These are phyloP conservation scores for Cladorhizidae sp. DNA, from an alignment of 37 sponge, comb jelly and placozoan genomes.

Conservation along the genomic window DNA sequence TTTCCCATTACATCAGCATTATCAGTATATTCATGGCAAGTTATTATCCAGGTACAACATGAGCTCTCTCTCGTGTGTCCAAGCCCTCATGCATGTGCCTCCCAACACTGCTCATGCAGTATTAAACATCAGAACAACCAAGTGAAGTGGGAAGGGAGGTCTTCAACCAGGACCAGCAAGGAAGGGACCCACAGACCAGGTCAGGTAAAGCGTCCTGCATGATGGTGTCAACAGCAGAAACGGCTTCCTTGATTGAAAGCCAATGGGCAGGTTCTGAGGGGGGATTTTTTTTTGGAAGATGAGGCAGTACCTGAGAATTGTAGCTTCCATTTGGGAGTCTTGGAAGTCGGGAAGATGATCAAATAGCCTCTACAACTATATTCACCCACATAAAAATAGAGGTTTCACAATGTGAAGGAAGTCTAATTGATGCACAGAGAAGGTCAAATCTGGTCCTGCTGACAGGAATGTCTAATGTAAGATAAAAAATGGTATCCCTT, in stretches of 20 bases:
- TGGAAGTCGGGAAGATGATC: background rate
- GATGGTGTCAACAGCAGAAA: background rate
- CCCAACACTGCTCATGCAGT: too few relatives aligned
- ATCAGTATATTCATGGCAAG: too few relatives aligned
- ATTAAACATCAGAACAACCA: too few relatives aligned
- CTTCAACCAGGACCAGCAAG: too few relatives aligned
- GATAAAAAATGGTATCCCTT: too few relatives aligned
- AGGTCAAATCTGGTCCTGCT: background rate
- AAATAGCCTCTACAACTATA: background rate
- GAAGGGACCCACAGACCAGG: background rate
- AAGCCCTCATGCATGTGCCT: too few relatives aligned
- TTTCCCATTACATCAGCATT: too few relatives aligned
- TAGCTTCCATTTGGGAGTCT: slow-evolving; percentile 1
- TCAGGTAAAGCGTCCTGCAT: background rate
- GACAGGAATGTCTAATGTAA: background rate
- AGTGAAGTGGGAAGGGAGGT: too few relatives aligned
- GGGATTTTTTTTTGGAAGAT: background rate
- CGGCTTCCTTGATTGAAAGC: background rate
- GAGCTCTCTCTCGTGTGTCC: too few relatives aligned
- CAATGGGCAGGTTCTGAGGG: background rate
- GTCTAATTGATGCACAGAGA: background rate
- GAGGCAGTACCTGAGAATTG: background rate
- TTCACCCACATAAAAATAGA: background rate
- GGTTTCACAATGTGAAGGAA: background rate
- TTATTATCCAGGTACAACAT: too few relatives aligned